Evolutionary conservation across 92 coral and sea anemone genomes (phyloP), one percentile per base, ranked within the genome.

Genomic region (Epizoanthus rinbou): DNA sequence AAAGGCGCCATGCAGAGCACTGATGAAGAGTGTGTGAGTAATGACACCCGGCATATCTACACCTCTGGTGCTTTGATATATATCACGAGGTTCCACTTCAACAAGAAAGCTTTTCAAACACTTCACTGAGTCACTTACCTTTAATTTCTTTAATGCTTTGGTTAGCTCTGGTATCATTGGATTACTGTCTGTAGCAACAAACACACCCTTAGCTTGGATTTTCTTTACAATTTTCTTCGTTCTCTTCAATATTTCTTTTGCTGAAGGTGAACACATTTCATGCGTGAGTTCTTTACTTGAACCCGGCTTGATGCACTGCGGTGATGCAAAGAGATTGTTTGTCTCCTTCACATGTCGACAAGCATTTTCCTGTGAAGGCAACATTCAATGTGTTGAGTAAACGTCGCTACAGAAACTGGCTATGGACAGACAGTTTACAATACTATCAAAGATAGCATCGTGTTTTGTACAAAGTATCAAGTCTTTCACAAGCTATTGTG

Each of bases 141-240:
- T 87, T 53, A 89, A 64, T 25, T 88, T 91, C 67, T 91, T 86
- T 39, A 95, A 86, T 11, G 93, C 96, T 65, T 90, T 85, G 13
- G 86, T 81, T 13, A 95, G 88, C 68, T 91, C 90, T 63, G 69
- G 33, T 25, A 84, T 79, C 86, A 94, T 84, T n/a, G 98, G 98
- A 56, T 95, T 89, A 85, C 91, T 89, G 86, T 95, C 98, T 0
- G 98, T 93, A 3, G 98, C 98, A 3, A 95, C 95, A 83, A 95
- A 95, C 15, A 95, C 93, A 68, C 96, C 86, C 58, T 85, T 94
- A 3, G 94, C 98, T 87, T 91, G 90, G 47, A 84, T 63, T 81
- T 92, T 87, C 73, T 91, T 91, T 18, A 88, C 98, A 35, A 88
- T 82, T 75, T 88, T 87, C 88, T 94, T 95, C 18, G 94, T 93